Percentiles rank a stretch among this genome's conserved stretches.
phyloP scores from a whole-genome alignment of 2,888 invertebrate genomes.

The Ligdia adustata region DNA sequence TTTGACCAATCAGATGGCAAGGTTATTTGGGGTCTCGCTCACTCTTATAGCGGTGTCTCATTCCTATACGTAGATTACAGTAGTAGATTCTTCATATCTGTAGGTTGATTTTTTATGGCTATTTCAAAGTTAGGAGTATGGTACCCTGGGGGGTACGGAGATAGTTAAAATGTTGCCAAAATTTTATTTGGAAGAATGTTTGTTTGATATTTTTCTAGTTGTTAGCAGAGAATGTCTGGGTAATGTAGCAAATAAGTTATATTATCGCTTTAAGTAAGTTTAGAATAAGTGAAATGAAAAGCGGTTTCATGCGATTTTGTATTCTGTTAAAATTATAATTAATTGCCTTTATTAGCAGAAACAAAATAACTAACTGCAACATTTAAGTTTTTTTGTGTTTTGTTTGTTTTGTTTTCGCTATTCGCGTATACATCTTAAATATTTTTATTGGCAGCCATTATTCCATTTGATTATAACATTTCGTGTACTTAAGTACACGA shows the following conservation, averaged over 20 bases:
- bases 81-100: conserved; percentile 72
- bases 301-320: too few species aligned
- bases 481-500: conserved; percentile 5
- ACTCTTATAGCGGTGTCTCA: conserved; percentile 38
- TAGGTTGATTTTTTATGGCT: conserved; percentile 69
- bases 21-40: conserved; percentile 42
- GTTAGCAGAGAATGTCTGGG: conserved; percentile 34
- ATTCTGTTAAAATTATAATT: too few species aligned
- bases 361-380: too few species aligned
- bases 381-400: too few species aligned
- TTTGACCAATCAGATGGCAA: conserved; percentile 45
- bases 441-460: neutral
- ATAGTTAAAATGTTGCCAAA: conserved; percentile 55
- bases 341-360: too few species aligned
- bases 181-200: conserved; percentile 42
- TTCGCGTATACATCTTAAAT: conserved; percentile 10
- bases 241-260: conserved; percentile 19
- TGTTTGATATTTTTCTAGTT: conserved; percentile 39
- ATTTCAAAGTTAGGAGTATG: conserved; percentile 58
- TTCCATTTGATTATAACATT: conserved; percentile 10
- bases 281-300: neutral
- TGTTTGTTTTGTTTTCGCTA: too few species aligned
- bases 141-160: conserved; percentile 51
- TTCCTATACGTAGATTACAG: conserved; percentile 62
- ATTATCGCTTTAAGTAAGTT: neutral